Evolutionary conservation across 2,113 vertebrate genomes (phyloP).

Genomic region (Corvus hawaiiensis): DNA sequence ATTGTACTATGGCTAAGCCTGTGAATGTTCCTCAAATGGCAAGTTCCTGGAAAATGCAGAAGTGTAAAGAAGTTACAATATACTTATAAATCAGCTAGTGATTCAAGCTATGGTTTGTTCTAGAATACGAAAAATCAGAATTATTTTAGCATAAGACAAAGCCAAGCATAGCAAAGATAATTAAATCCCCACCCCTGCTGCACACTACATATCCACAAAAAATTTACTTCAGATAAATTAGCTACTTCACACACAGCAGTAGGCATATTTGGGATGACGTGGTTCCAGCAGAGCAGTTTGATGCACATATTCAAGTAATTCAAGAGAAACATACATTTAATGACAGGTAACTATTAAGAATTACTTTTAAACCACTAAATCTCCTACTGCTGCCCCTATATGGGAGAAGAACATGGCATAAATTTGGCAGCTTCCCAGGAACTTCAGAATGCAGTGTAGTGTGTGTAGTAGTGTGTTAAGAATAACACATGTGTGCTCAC

Average conservation of each 20-base stretch:
- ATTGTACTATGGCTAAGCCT: background rate
- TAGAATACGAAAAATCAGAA: background rate
- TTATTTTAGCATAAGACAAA: background rate
- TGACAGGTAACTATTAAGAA: conserved; percentile 35
- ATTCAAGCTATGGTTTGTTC: background rate
- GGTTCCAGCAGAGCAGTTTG: background rate
- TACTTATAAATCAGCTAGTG: background rate
- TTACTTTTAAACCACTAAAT: background rate
- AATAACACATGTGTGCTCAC: background rate
- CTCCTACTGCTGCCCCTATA: background rate
- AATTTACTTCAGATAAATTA: background rate
- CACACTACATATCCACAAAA: background rate
- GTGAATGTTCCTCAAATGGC: background rate
- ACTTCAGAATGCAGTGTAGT: background rate
- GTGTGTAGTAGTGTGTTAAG: background rate
- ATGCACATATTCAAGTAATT: background rate
- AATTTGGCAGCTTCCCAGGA: background rate
- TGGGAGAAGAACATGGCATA: background rate
- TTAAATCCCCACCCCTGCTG: background rate
- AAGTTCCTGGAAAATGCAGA: background rate
- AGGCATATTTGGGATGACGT: background rate
- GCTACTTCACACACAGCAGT: background rate
- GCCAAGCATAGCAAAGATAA: background rate
- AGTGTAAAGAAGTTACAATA: background rate
- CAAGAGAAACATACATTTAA: background rate